A percentile compares a stretch with the other conserved stretches of the same genome.
Evolutionary conservation across 1,140 invertebrate genomes (phyloP).

Genomic region (Macrobrachium rosenbergii): DNA sequence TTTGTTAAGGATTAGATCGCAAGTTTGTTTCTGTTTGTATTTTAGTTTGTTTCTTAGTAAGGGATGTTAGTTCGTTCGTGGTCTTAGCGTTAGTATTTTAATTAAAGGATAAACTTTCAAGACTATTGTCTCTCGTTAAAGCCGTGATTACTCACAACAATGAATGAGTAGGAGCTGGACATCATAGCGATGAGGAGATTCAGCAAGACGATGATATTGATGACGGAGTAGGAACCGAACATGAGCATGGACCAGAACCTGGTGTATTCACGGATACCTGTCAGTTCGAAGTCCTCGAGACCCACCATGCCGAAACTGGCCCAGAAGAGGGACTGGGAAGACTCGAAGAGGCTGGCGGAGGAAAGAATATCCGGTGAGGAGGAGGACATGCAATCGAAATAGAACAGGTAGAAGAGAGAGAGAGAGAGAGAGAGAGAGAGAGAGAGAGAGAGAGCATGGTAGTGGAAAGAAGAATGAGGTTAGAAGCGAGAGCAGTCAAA

Average conservation of each 20-base stretch:
- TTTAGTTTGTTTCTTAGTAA: neutral
- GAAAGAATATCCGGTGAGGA: neutral
- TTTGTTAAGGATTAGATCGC: neutral
- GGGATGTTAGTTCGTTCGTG: too few species aligned
- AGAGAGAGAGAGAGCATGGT: neutral
- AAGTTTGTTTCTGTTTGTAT: conserved; percentile 15
- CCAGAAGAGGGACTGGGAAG: conserved; percentile 91
- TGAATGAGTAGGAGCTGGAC: conserved; percentile 89
- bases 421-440: neutral
- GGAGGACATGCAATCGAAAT: too few species aligned
- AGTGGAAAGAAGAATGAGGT: neutral
- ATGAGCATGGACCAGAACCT: conserved; percentile 85
- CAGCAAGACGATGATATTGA: conserved; percentile 87
- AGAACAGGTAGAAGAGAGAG: neutral
- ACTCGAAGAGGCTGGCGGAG: conserved; percentile 86
- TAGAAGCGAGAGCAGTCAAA: too few species aligned
- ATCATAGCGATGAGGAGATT: conserved; percentile 93
- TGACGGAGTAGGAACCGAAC: conserved; percentile 86
- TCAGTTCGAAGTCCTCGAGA: conserved; percentile 83
- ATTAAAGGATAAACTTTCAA: too few species aligned
- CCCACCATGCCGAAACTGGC: conserved; percentile 88
- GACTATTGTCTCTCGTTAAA: too few species aligned
- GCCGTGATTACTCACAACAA: conserved; percentile 76
- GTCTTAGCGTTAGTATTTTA: too few species aligned
- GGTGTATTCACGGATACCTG: conserved; percentile 83